Evolutionary conservation across 2,888 invertebrate genomes (phyloP), one percentile per base, ranked within the genome.

Genomic region (Lysandra bellargus): DNA sequence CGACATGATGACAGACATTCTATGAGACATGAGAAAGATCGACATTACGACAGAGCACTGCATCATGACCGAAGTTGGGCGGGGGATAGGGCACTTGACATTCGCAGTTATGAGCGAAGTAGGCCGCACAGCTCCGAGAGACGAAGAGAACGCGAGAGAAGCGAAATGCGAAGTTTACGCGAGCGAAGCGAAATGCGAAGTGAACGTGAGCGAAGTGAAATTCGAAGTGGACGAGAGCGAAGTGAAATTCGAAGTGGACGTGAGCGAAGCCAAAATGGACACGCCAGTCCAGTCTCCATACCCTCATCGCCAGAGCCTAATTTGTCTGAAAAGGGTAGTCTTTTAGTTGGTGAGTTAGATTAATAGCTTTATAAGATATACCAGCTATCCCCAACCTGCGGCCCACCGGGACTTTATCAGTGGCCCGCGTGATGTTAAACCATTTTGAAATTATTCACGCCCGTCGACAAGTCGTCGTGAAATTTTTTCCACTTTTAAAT

Each of bases 231-330:
- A 7, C 23, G 64, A 0, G 64, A 64, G 64, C 64, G 30, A 64
- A 64, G 64, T 30, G 64, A 64, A 64, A n/a, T 60, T 4, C 60
- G 60, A 17, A 60, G 60, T 60, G 60, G n/a, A n/a, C 61, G 61
- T 0, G 61, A 61, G 23, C 57, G 57, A 61, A 23, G 23, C 7
- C 61, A 9, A 61, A 61, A 7, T 7, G 23, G 61, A 61, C 12
- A 4, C 30, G 64, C 9, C 9, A 64, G 30, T 64, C 30, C 64
- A 30, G 12, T 30, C 30, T 64, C 23, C 3, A 2, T 23, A 23
- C 23, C 2, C 3, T 61, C 23, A 23, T 30, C 64, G 30, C 64
- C 64, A 30, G 23, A 30, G 9, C 9, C 1, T 30, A 30, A 30
- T 23, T 23, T 30, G 64, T 30, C 64, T 64, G 64, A 64, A 12